Percentiles rank a stretch among this genome's conserved stretches.
Conservation (phyloP, 2,888 invertebrate genomes). For the Eueremaeus valkanovi region DNA sequence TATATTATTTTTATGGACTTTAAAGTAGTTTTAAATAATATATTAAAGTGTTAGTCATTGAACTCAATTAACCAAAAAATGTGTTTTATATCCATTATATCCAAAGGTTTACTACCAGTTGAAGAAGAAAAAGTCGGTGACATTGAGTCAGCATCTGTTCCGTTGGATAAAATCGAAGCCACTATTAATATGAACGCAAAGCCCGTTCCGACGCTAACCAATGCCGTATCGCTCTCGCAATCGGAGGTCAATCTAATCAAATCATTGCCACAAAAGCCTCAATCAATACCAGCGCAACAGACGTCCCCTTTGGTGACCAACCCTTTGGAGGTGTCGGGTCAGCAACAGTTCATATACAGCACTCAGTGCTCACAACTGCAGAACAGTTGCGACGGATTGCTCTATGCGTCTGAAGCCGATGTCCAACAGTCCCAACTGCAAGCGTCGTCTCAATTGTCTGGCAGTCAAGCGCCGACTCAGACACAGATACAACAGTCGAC, state of each 20-base stretch:
- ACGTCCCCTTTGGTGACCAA: not conserved
- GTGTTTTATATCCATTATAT: not conserved
- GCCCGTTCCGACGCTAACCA: not conserved
- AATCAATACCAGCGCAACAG: conserved; percentile 1
- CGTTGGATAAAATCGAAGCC: conserved; percentile 24
- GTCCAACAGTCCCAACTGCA: not conserved
- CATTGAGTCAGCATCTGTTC: conserved; percentile 19
- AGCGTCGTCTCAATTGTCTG: too few species aligned
- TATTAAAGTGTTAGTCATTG: not conserved
- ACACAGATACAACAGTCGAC: not conserved
- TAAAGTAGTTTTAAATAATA: not conserved
- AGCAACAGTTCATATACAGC: conserved; percentile 8
- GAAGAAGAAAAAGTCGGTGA: conserved; percentile 27
- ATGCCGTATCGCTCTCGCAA: conserved; percentile 10
- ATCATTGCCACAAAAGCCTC: conserved; percentile 18
- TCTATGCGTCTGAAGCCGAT: not conserved
- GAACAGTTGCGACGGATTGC: not conserved
- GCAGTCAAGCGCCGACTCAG: not conserved
- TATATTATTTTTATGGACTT: not conserved
- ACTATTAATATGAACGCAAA: conserved; percentile 25
- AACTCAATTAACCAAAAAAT: not conserved
- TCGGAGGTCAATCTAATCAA: conserved; percentile 8
- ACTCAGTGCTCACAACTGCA: not conserved
- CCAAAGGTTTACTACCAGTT: conserved; percentile 4
- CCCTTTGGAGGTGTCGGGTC: not conserved